phyloP scores from a whole-genome alignment of 2,113 vertebrate genomes.

The Pterocles gutturalis region DNA sequence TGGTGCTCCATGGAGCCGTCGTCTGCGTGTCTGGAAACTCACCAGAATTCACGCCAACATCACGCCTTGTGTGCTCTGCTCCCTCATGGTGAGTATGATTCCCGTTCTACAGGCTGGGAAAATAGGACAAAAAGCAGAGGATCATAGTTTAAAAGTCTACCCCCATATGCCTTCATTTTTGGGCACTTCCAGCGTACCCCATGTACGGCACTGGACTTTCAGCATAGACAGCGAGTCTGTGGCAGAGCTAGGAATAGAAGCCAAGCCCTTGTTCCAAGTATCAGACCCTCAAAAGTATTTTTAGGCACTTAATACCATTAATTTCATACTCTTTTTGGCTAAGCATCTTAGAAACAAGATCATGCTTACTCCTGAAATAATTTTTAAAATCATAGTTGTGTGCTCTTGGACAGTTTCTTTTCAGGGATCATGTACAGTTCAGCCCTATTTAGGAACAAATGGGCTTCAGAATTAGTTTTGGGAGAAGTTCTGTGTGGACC shows the following conservation, averaged over 20 bases:
- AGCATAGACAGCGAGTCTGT: constrained; percentile 20
- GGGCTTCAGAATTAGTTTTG: neutral
- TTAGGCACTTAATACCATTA: constrained; percentile 65
- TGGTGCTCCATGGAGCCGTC: neutral
- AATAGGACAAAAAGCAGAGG: neutral
- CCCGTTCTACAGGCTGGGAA: neutral
- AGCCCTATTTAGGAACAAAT: neutral
- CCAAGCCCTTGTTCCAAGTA: constrained; percentile 40
- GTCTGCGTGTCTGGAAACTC: neutral
- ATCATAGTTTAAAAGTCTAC: neutral
- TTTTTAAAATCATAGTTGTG: neutral
- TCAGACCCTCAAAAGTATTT: constrained; percentile 56
- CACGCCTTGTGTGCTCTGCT: neutral
- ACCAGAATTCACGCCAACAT: neutral
- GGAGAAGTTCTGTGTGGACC: neutral
- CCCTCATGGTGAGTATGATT: accelerated
- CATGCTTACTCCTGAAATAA: constrained; percentile 30
- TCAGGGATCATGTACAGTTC: neutral
- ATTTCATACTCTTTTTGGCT: constrained; percentile 57
- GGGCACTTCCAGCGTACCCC: neutral
- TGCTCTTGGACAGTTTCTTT: neutral
- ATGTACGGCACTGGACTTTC: neutral
- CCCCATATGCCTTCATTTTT: neutral
- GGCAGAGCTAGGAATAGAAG: constrained; percentile 57
- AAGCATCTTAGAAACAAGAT: constrained; percentile 36